Evolutionary conservation across 2,113 vertebrate genomes (phyloP), one percentile per base, ranked within the genome.

Genomic region (Paracanthobrama guichenoti): DNA sequence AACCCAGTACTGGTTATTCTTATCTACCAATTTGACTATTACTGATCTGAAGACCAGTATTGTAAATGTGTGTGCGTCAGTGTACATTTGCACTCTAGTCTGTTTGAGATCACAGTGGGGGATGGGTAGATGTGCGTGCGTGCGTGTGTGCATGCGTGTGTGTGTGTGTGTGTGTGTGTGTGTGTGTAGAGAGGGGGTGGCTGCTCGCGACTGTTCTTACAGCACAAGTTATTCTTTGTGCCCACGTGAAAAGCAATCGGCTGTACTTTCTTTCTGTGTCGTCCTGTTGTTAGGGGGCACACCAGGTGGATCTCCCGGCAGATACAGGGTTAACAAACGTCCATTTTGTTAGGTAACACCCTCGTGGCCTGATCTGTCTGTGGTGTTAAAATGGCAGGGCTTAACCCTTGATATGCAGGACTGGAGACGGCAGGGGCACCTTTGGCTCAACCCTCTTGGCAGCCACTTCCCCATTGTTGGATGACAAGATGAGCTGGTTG

Each of bases 291-390:
- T 91, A 87, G 90, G 87, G 90, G 92, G 89, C 88, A 92, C 91
- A 91, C 90, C 92, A 93, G 92, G 93, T 95, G 91, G 90, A 92
- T 92, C 90, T 90, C 81, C 84, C 57, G 91, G 94, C 89, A 90
- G 92, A 92, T 87, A 89, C 94, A 95, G 95, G 93, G 96, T 97
- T 97, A 96, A 97, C 91, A 90, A n/a, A 90, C 95, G 96, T 95
- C 95, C 95, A 96, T 97, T 97, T 97, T 96, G 95, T 96, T 96
- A 95, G 95, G 95, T 95, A 96, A 96, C 94, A 95, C 96, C 93
- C 96, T 96, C 90, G 95, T 95, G 95, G 96, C 95, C 96, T 95
- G 91, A 93, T 96, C 95, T 89, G 94, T 93, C 95, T 96, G 94
- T 96, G 95, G 94, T 93, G 94, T 95, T 95, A 96, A 97, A 96